phyloP scores from a whole-genome alignment of 2,113 vertebrate genomes.

The Halcyon malimbica region DNA sequence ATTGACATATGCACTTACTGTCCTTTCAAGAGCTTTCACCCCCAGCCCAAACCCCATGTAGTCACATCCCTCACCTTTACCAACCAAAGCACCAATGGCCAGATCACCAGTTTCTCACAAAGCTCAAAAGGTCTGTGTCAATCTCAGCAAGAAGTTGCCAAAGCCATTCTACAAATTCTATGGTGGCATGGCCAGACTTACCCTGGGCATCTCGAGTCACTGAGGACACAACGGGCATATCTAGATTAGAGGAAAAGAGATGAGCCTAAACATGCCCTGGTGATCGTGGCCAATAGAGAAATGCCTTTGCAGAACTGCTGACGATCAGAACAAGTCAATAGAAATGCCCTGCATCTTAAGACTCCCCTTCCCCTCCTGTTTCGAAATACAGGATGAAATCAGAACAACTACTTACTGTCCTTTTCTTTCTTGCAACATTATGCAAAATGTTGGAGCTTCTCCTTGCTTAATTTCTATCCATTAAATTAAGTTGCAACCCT shows the following conservation, averaged over 20 bases:
- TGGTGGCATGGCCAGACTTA: not conserved
- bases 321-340: not conserved
- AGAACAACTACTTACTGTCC: not conserved
- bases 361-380: not conserved
- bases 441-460: not conserved
- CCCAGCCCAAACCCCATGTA: fast-evolving
- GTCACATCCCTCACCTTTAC: not conserved
- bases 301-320: not conserved
- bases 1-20: not conserved
- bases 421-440: not conserved
- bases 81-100: not conserved
- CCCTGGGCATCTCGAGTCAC: not conserved
- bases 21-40: not conserved
- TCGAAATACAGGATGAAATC: not conserved
- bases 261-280: not conserved
- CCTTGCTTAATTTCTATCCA: not conserved
- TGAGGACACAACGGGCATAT: not conserved
- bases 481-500: not conserved
- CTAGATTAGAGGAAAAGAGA: not conserved
- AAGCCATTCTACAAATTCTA: not conserved
- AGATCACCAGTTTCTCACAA: not conserved
- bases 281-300: not conserved
- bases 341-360: not conserved
- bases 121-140: not conserved
- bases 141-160: not conserved